Evolutionary conservation across 2,113 vertebrate genomes (phyloP).

Genomic region (Hucho hucho): DNA sequence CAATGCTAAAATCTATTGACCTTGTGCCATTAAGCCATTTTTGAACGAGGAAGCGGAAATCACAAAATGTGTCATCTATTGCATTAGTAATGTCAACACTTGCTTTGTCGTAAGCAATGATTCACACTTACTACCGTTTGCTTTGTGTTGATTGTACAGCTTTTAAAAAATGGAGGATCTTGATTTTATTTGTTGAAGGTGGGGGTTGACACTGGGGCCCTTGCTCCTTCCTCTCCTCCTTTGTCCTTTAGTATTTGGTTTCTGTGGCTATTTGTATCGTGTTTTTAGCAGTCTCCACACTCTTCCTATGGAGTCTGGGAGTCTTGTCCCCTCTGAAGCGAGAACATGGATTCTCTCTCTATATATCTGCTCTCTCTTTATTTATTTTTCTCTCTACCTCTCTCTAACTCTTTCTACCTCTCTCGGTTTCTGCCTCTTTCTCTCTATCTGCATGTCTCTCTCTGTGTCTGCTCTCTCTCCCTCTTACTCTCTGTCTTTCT

Average conservation of each 20-base stretch:
- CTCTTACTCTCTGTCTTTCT: slow-evolving; percentile 20
- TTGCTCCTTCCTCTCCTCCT: slow-evolving; percentile 52
- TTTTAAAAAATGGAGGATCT: slow-evolving; percentile 21
- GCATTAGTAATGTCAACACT: slow-evolving; percentile 27
- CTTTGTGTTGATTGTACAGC: slow-evolving; percentile 51
- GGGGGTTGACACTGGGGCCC: slow-evolving; percentile 33
- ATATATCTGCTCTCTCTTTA: slow-evolving; percentile 9
- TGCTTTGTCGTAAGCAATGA: slow-evolving; percentile 35
- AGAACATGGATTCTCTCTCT: slow-evolving; percentile 28
- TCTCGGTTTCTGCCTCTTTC: slow-evolving; percentile 1
- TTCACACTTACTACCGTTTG: slow-evolving; percentile 45
- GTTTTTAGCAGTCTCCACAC: slow-evolving; percentile 11
- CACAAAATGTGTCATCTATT: not conserved
- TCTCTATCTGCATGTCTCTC: slow-evolving; percentile 3
- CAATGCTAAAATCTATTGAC: no score
- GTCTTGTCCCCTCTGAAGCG: slow-evolving; percentile 32
- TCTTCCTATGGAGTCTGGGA: slow-evolving; percentile 31
- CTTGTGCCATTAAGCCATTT: no score
- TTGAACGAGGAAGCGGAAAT: slow-evolving; percentile 18
- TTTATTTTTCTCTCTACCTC: slow-evolving; percentile 14
- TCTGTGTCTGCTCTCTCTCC: slow-evolving; percentile 7
- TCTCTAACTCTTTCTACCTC: slow-evolving; percentile 33
- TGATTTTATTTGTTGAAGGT: slow-evolving; percentile 48
- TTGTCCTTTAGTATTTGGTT: slow-evolving; percentile 52
- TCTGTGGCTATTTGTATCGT: slow-evolving; percentile 22